Evolutionary conservation across 2,888 invertebrate species (phyloP).

Genomic region (Drosophila rubida): DNA sequence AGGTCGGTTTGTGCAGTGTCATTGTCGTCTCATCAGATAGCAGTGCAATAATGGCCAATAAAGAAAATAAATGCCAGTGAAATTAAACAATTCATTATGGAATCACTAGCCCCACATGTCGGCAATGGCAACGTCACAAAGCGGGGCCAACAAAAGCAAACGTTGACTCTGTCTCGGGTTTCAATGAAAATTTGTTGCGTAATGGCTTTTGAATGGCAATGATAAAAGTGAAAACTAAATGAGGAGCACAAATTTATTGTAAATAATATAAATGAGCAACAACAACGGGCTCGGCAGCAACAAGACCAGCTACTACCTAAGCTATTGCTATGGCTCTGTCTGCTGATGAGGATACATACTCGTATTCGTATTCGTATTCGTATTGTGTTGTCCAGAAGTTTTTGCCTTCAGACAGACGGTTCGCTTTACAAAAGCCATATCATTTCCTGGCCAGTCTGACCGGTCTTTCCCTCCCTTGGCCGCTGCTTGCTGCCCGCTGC

Average conservation of each 20-base stretch:
- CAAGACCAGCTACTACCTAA: conserved; percentile 7
- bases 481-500: neutral
- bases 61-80: conserved; percentile 39
- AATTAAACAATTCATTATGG: conserved; percentile 67
- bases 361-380: no score
- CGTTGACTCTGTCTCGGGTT: conserved; percentile 15
- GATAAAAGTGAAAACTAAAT: conserved; percentile 71
- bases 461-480: neutral
- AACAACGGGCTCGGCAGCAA: conserved; percentile 13
- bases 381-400: conserved; percentile 46
- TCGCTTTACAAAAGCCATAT: conserved; percentile 46
- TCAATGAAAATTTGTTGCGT: conserved; percentile 58
- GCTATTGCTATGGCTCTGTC: conserved; percentile 17
- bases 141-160: conserved; percentile 10
- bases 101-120: conserved; percentile 27
- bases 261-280: conserved; percentile 53
- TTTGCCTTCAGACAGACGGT: conserved; percentile 23
- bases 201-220: conserved; percentile 57
- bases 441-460: conserved; percentile 46
- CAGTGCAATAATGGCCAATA: conserved; percentile 47
- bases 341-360: conserved; percentile 41
- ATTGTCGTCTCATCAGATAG: conserved; percentile 31
- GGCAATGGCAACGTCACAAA: conserved; percentile 14
- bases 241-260: conserved; percentile 60
- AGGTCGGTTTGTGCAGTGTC: conserved; percentile 42